Base-by-base conservation (phyloP, 1,140 invertebrate species). In the Cydia fagiglandana region DNA sequence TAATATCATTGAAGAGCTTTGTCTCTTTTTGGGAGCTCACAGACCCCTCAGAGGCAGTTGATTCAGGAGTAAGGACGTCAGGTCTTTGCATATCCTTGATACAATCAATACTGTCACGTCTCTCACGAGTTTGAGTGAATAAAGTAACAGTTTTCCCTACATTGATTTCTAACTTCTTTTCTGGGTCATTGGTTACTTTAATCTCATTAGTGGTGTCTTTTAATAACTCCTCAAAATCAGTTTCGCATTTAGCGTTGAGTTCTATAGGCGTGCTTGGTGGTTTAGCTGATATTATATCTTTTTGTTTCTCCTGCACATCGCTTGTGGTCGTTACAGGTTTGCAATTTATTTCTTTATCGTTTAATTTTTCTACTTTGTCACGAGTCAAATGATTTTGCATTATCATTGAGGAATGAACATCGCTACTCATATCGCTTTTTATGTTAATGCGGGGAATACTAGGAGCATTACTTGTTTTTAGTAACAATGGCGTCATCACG, bases 181-280 rank as follows among this genome's bases (percentile, higher is more conserved):
- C 88, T 24, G 87, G 82, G 74, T 86, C 85, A 78, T 91, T 91
- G 17, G 84, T 87, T 12, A 93, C 82, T 86, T 93, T 93, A 53
- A 91, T 93, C 86, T 93, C 90, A 84, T 91, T 93, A 34, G 91
- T 91, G 75, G 89, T 93, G 80, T 93, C 91, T 86, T 93, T 93
- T 38, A 93, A 80, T 24, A 93, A 81, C 82, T 93, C 93, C 81
- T 93, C 93, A 83, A 93, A 93, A 82, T 93, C 93, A 61, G 92
- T 93, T 79, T 91, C 92, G 87, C 91, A 90, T 85, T 93, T 93
- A 4, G 83, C 20, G 66, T 81, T 80, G 30, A 76, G 76, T 73
- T 87, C 87, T 41, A 76, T n/a, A 1, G 75, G 9, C 24, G 56
- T 20, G 7, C 13, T 64, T 15, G 64, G 13, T 70, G 4, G 66